Base-by-base conservation (phyloP, 2,113 vertebrate species). In the Odocoileus hemionus region DNA sequence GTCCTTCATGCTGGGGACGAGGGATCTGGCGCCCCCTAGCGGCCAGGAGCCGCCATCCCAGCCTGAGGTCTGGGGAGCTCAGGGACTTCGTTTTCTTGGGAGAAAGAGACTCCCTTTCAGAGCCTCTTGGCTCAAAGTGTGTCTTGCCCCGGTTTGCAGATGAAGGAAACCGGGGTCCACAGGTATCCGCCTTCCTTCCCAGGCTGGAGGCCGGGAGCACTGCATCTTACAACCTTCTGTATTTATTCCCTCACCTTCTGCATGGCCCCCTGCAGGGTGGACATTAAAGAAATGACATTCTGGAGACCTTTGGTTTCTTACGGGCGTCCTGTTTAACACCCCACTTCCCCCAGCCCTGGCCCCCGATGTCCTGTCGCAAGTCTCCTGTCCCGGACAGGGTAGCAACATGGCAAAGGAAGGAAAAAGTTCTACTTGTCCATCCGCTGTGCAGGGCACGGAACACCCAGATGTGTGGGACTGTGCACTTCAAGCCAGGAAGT, bases 231-330 rank as follows among this genome's bases (percentile, higher is more conserved):
- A 25, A 8, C 52, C 21, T 52, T 79, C 52, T 93, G 50, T 96
- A 96, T 97, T 98, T 96, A 96, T 95, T 97, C 74, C 36, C 43
- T 83, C 23, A 50, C 55, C 17, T 45, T 33, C 80, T 33, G 74
- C 57, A 14, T 57, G 79, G 50, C 28, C 12, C 55, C 30, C 30
- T 16, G 55, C 2, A 12, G 36, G 33, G 25, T 52, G 23, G 94
- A 82, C 83, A 95, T 96, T 97, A 96, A 97, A 97, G 58, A 30
- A 43, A 30, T 6, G 33, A 78, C 16, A 26, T 55, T 50, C 58
- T 58, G 67, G 70, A 78, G 30, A 50, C 3, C 70, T 47, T 12
- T 47, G 82, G 16, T 58, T 95, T 94, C 45, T 86, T 36, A 39
- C 36, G 91, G 45, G 16, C 14, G 28, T 79, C 64, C 26, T 54